Conservation (phyloP, 2,113 vertebrate species). For the Piliocolobus tephrosceles region DNA sequence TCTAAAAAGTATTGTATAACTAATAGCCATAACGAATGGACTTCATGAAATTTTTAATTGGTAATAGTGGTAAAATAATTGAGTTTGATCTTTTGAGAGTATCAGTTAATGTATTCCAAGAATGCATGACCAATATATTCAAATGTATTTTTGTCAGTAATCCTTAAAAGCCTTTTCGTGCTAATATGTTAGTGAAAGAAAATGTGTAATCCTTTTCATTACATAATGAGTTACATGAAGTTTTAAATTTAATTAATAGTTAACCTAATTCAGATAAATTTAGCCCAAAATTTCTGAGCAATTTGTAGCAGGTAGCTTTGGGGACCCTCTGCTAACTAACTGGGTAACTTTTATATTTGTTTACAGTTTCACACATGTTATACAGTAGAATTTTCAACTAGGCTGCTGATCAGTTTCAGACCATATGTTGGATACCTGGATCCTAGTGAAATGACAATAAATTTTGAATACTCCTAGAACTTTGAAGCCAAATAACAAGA, state of each 20-base stretch:
- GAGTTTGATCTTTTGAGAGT: background rate
- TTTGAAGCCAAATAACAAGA: background rate
- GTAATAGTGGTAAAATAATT: background rate
- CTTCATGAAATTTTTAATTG: background rate
- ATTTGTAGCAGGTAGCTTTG: background rate
- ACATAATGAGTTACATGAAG: background rate
- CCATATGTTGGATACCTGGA: background rate
- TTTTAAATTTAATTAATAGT: conserved; percentile 25
- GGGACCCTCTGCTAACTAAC: background rate
- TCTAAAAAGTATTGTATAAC: background rate
- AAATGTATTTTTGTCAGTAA: background rate
- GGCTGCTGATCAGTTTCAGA: background rate
- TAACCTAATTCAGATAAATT: conserved; percentile 28
- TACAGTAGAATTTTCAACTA: background rate
- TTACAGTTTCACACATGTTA: background rate
- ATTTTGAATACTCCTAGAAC: background rate
- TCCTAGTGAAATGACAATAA: background rate
- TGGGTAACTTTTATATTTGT: background rate
- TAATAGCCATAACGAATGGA: background rate
- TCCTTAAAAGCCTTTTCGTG: background rate
- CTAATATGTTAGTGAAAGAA: background rate
- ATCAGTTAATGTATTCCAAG: background rate
- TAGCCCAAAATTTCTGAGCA: background rate
- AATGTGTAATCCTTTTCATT: background rate
- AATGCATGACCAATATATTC: background rate